Conservation (phyloP, 2,888 invertebrate species). For the Megalurothrips usitatus region DNA sequence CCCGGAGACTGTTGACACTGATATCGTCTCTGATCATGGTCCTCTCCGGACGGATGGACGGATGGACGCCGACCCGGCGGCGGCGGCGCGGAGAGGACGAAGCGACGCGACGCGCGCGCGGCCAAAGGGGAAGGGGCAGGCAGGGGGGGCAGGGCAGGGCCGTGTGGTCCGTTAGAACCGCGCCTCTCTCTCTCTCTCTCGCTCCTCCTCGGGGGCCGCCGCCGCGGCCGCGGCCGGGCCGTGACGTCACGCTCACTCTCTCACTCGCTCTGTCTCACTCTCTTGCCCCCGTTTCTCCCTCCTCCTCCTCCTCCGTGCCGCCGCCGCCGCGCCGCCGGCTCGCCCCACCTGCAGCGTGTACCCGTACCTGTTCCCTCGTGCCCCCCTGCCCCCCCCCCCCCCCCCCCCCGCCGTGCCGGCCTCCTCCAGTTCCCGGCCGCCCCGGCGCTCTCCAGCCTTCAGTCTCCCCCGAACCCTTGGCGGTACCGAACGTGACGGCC, state of each 20-base stretch:
- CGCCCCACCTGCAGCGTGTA: neutral
- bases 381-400: neutral
- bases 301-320: neutral
- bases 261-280: neutral
- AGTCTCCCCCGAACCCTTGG: neutral
- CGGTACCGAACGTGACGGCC: neutral
- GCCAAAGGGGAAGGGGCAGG: no score
- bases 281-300: constrained; percentile 14
- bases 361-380: neutral
- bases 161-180: no score
- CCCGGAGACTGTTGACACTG: no score
- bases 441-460: neutral
- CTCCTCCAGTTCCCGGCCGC: neutral
- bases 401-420: neutral
- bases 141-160: no score
- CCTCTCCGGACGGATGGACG: no score
- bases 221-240: neutral
- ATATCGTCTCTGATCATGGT: no score
- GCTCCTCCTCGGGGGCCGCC: neutral
- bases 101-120: neutral
- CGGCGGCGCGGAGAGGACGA: no score
- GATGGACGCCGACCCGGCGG: neutral
- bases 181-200: neutral
- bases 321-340: neutral
- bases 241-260: constrained; percentile 12